Percentiles rank a stretch among this genome's conserved stretches.
Conservation (phyloP, 1,140 invertebrate species). For the Zaprionus ornatus region DNA sequence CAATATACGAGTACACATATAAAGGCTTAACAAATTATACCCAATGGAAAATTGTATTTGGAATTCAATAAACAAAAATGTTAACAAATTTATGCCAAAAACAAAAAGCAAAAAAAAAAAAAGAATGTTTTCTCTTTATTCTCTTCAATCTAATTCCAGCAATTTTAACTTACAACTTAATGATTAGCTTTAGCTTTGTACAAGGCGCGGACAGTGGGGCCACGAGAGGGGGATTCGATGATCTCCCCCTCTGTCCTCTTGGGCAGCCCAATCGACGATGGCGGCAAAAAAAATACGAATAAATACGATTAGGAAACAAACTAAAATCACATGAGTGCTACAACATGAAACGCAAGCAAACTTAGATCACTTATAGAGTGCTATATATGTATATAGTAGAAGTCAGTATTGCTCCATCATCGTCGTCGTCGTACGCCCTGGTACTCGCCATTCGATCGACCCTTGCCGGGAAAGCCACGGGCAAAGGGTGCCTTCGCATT, state of each 20-base stretch:
- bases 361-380: constrained; percentile 5
- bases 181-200: constrained; percentile 74
- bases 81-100: constrained; percentile 67
- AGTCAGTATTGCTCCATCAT: constrained; percentile 26
- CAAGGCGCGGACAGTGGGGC: constrained; percentile 46
- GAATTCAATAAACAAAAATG: constrained; percentile 80
- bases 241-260: neutral
- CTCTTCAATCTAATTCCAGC: constrained; percentile 28
- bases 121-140: constrained; percentile 1
- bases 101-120: constrained; percentile 21
- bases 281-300: constrained; percentile 69
- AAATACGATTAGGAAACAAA: constrained; percentile 74
- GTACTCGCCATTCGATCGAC: constrained; percentile 75
- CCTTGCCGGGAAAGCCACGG: constrained; percentile 90
- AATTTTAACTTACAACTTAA: constrained; percentile 61
- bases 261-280: constrained; percentile 44
- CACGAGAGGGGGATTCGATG: neutral
- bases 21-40: constrained; percentile 61
- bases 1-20: constrained; percentile 45
- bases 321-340: constrained; percentile 77
- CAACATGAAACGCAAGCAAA: constrained; percentile 34
- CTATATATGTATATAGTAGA: neutral
- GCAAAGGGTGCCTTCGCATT: constrained; percentile 93
- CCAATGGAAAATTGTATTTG: constrained; percentile 68
- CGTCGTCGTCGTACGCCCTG: constrained; percentile 74